phyloP scores from a whole-genome alignment of 2,113 vertebrate species.

The Acanthochromis polyacanthus region DNA sequence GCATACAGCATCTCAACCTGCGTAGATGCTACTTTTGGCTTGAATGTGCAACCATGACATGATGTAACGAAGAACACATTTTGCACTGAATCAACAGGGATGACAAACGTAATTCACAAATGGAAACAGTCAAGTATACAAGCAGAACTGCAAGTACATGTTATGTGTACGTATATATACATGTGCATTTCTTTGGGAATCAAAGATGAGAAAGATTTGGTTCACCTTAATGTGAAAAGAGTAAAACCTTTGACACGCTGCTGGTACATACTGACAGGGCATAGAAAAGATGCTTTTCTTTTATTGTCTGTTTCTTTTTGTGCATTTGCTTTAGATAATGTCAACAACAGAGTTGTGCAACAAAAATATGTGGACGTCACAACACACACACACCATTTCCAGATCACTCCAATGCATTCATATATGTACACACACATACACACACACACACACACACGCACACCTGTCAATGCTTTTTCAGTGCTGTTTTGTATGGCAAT shows the following conservation, averaged over 20 bases:
- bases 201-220: slow-evolving; percentile 22
- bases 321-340: slow-evolving; percentile 38
- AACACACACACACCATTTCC: slow-evolving; percentile 27
- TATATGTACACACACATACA: slow-evolving; percentile 30
- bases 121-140: slow-evolving; percentile 56
- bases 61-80: neutral
- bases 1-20: slow-evolving; percentile 26
- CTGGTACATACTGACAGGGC: slow-evolving; percentile 20
- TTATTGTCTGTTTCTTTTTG: slow-evolving; percentile 32
- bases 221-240: slow-evolving; percentile 24
- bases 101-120: slow-evolving; percentile 28
- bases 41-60: slow-evolving; percentile 9
- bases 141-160: slow-evolving; percentile 50
- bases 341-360: slow-evolving; percentile 44
- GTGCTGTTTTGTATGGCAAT: slow-evolving; percentile 66
- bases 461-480: slow-evolving; percentile 57
- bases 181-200: slow-evolving; percentile 68
- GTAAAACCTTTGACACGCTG: slow-evolving; percentile 19
- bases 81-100: slow-evolving; percentile 20
- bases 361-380: slow-evolving; percentile 38
- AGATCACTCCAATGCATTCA: slow-evolving; percentile 29
- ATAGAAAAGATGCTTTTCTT: slow-evolving; percentile 8
- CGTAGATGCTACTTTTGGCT: slow-evolving; percentile 22
- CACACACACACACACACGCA: slow-evolving; percentile 39
- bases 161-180: slow-evolving; percentile 61